These are phyloP conservation scores for Bombycilla garrulus DNA, from an alignment of 2,113 vertebrate genomes.

Conservation along the genomic window DNA sequence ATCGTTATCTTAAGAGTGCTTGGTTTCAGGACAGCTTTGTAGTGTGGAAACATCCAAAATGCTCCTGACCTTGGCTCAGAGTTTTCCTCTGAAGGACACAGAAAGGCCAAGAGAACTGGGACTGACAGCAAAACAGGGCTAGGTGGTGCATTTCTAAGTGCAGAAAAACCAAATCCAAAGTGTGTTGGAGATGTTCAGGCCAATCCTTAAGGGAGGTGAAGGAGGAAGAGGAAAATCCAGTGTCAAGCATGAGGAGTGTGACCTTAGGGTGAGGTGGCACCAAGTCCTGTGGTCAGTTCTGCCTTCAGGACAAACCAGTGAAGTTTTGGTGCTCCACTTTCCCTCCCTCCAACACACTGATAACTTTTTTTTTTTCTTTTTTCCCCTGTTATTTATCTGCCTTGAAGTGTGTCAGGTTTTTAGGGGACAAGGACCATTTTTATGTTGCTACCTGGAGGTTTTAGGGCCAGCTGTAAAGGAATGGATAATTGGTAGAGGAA, in stretches of 20 bases:
- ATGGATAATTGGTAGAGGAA: background rate
- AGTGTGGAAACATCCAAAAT: background rate
- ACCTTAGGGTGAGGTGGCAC: background rate
- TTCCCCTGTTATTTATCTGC: background rate
- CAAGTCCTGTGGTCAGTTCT: background rate
- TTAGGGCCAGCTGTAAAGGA: background rate
- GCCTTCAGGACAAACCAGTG: background rate
- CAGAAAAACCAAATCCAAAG: background rate
- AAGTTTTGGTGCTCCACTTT: background rate
- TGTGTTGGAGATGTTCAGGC: background rate
- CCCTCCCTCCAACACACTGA: background rate
- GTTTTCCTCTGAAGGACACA: background rate
- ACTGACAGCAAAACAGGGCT: background rate
- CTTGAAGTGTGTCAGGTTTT: background rate
- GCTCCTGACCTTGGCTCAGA: background rate
- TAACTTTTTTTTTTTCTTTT: background rate
- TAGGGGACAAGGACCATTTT: background rate
- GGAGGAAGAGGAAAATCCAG: background rate
- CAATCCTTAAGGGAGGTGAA: background rate
- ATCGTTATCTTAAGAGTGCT: background rate
- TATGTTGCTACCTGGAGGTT: background rate
- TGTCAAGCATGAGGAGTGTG: background rate
- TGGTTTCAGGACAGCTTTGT: conserved; percentile 2
- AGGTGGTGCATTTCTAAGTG: background rate
- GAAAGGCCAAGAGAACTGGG: background rate